Evolutionary conservation across 2,113 vertebrate genomes (phyloP).

Genomic region (Aphelocoma coerulescens): DNA sequence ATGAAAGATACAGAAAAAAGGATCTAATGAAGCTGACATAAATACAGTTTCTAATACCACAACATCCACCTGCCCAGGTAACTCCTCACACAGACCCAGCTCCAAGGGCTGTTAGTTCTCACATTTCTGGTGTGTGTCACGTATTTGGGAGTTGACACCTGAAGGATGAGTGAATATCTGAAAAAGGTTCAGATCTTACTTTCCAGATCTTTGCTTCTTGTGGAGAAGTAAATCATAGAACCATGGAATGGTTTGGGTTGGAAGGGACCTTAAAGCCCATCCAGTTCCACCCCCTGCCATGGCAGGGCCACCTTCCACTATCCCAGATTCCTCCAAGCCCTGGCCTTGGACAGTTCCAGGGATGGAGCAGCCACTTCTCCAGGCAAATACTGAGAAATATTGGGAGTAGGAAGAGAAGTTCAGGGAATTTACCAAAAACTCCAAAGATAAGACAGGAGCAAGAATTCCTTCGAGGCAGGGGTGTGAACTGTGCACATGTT

Average conservation of each 20-base stretch:
- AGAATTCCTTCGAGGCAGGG: neutral
- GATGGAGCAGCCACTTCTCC: neutral
- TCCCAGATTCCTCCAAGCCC: neutral
- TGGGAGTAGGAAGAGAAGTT: fast-evolving
- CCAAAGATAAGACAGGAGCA: neutral
- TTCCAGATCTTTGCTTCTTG: neutral
- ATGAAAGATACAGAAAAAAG: neutral
- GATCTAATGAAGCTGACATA: neutral
- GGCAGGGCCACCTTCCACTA: neutral
- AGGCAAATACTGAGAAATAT: neutral
- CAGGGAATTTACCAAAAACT: neutral
- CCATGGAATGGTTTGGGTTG: neutral
- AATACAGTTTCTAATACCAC: fast-evolving
- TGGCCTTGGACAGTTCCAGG: neutral
- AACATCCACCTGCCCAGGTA: fast-evolving
- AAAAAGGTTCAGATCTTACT: neutral
- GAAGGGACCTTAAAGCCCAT: neutral
- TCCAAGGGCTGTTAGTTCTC: fast-evolving
- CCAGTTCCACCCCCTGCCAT: neutral
- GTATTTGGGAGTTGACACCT: neutral
- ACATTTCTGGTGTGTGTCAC: neutral
- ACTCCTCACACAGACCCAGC: neutral
- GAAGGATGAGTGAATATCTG: neutral
- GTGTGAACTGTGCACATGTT: fast-evolving
- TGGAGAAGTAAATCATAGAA: neutral